A percentile compares a stretch with the other conserved stretches of the same genome.
These are phyloP conservation scores for Cantharis nigra DNA, from an alignment of 2,888 invertebrate genomes.

Conservation along the genomic window DNA sequence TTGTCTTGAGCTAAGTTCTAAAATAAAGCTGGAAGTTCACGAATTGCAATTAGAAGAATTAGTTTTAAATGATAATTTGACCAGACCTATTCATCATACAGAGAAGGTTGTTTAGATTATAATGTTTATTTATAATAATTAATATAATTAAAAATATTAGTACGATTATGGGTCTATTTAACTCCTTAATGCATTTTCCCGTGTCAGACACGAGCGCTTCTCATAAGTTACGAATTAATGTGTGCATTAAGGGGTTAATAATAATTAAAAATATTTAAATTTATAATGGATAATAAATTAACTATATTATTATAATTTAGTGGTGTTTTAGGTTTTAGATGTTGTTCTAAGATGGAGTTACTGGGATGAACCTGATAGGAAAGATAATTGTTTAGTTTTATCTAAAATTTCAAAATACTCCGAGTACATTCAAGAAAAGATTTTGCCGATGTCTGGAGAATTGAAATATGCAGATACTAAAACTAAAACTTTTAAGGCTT, in stretches of 20 bases:
- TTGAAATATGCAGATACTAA: slow-evolving; percentile 77
- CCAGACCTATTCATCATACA: slow-evolving; percentile 77
- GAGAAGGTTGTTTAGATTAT: slow-evolving; percentile 60
- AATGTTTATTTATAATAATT: not conserved
- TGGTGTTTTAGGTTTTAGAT: slow-evolving; percentile 58
- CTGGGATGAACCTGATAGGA: slow-evolving; percentile 86
- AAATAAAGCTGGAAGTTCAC: slow-evolving; percentile 68
- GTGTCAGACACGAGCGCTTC: too few relatives aligned
- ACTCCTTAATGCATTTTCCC: too few relatives aligned
- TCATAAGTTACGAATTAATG: too few relatives aligned
- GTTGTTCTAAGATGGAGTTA: slow-evolving; percentile 82
- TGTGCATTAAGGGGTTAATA: too few relatives aligned
- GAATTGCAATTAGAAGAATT: slow-evolving; percentile 80
- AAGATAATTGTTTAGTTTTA: slow-evolving; percentile 78
- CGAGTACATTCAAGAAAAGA: slow-evolving; percentile 51
- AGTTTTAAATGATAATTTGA: slow-evolving; percentile 73
- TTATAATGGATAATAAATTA: not conserved
- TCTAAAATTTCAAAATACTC: slow-evolving; percentile 50
- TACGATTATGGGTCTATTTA: too few relatives aligned
- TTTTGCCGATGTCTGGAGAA: slow-evolving; percentile 71
- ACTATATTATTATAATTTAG: not conserved
- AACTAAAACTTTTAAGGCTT: slow-evolving; percentile 73
- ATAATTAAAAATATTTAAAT: too few relatives aligned
- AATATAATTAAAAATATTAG: too few relatives aligned
- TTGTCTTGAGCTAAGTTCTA: slow-evolving; percentile 70